Evolutionary conservation across 2,797 vertebrate genomes (phyloP).

Genomic region (Spinus pinus): DNA sequence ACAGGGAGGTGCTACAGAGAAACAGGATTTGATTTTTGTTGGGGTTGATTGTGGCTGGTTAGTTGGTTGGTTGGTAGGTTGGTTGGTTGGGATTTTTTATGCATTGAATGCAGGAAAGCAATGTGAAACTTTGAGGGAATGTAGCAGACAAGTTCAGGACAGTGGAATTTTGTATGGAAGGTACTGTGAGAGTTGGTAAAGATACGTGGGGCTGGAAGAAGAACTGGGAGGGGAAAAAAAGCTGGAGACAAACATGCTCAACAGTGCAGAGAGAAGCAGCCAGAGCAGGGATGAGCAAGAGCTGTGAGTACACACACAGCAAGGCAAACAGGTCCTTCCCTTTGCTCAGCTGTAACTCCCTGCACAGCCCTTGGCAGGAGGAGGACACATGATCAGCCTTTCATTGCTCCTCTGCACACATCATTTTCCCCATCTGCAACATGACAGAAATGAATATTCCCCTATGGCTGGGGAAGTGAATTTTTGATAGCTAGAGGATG

Average conservation of each 20-base stretch:
- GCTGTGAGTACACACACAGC: neutral
- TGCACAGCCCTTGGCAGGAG: neutral
- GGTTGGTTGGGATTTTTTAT: neutral
- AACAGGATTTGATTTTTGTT: neutral
- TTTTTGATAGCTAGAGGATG: neutral
- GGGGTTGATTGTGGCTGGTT: neutral
- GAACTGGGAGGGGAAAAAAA: neutral
- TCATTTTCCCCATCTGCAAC: neutral
- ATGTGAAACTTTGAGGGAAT: neutral
- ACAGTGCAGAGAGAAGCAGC: neutral
- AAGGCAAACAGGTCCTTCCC: neutral
- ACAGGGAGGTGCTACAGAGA: neutral
- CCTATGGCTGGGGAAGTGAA: neutral
- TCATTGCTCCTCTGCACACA: neutral
- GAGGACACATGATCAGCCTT: neutral
- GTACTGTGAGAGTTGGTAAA: neutral
- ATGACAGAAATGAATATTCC: conserved; percentile 25
- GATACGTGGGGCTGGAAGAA: neutral
- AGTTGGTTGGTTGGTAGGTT: neutral
- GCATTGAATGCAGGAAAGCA: neutral
- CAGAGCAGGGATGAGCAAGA: neutral
- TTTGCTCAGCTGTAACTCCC: neutral
- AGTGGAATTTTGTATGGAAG: neutral
- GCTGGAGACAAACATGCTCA: neutral
- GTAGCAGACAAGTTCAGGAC: neutral